Conservation (phyloP, 1,140 invertebrate genomes). For the Lanistes nyassanus region DNA sequence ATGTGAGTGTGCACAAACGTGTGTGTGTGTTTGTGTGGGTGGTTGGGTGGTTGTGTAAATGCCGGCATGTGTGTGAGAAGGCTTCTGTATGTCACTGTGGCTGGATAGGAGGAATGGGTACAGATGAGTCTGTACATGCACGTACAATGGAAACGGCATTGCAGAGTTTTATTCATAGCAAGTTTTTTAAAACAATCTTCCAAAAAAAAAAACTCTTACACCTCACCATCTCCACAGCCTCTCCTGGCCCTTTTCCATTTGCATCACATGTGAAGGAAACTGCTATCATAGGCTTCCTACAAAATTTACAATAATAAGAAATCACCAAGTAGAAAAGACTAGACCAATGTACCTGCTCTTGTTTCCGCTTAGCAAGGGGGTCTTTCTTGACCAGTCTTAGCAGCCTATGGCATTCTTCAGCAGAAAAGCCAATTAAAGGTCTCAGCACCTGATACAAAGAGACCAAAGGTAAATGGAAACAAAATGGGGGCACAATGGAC, state of each 20-base stretch:
- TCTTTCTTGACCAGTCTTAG: conserved; percentile 23
- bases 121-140: too few relatives aligned
- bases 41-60: background rate
- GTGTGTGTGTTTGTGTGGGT: conserved; percentile 15
- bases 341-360: conserved; percentile 12
- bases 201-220: too few relatives aligned
- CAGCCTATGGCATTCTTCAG: conserved; percentile 26
- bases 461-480: background rate
- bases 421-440: conserved; percentile 42
- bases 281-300: too few relatives aligned
- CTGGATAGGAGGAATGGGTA: too few relatives aligned
- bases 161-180: too few relatives aligned
- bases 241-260: too few relatives aligned
- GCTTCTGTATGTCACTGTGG: background rate
- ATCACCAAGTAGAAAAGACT: too few relatives aligned
- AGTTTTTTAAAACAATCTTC: too few relatives aligned
- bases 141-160: too few relatives aligned
- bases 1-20: background rate
- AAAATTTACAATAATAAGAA: too few relatives aligned
- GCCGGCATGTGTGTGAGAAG: background rate
- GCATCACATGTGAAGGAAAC: too few relatives aligned
- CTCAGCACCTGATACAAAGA: conserved; percentile 32
- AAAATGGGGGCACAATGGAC: background rate
- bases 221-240: too few relatives aligned
- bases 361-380: conserved; percentile 15